phyloP scores from a whole-genome alignment of 2,888 invertebrate genomes.

The Agrenia bidenticulata region DNA sequence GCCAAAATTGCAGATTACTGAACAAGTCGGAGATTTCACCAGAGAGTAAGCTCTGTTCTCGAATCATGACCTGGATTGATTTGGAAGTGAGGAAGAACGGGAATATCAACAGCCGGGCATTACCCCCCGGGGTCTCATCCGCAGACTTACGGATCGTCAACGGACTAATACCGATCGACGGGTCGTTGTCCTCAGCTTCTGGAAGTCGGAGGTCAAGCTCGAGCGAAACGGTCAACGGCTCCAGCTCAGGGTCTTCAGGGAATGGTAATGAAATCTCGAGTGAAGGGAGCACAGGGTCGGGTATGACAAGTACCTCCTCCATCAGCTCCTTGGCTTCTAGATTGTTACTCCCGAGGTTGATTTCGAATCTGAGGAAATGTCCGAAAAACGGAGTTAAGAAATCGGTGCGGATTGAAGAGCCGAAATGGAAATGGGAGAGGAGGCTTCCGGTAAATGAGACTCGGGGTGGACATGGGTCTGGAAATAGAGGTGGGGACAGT shows the following conservation, averaged over 20 bases:
- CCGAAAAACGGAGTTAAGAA: slow-evolving; percentile 22
- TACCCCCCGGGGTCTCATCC: slow-evolving; percentile 17
- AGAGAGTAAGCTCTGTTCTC: slow-evolving; percentile 40
- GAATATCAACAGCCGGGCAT: slow-evolving; percentile 16
- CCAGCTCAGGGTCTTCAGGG: background rate
- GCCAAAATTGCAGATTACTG: slow-evolving; percentile 2
- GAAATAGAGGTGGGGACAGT: too few species aligned
- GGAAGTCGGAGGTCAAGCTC: slow-evolving; percentile 17
- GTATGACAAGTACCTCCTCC: background rate
- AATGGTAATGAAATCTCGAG: slow-evolving; percentile 4
- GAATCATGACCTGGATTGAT: slow-evolving; percentile 52
- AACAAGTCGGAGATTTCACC: background rate
- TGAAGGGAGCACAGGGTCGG: background rate
- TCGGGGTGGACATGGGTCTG: too few species aligned
- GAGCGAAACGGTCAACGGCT: slow-evolving; percentile 1
- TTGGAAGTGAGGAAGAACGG: slow-evolving; percentile 44
- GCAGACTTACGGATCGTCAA: slow-evolving; percentile 23
- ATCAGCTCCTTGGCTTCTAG: slow-evolving; percentile 11
- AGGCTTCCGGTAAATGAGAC: slow-evolving; percentile 29
- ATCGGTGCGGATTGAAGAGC: slow-evolving; percentile 33
- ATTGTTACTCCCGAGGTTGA: slow-evolving; percentile 31
- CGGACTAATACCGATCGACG: slow-evolving; percentile 12
- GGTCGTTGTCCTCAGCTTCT: slow-evolving; percentile 15
- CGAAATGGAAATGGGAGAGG: slow-evolving; percentile 28
- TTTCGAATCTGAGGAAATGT: slow-evolving; percentile 34